These are phyloP conservation scores for Eulemur rufifrons DNA, from an alignment of 2,113 vertebrate species.

Conservation along the genomic window DNA sequence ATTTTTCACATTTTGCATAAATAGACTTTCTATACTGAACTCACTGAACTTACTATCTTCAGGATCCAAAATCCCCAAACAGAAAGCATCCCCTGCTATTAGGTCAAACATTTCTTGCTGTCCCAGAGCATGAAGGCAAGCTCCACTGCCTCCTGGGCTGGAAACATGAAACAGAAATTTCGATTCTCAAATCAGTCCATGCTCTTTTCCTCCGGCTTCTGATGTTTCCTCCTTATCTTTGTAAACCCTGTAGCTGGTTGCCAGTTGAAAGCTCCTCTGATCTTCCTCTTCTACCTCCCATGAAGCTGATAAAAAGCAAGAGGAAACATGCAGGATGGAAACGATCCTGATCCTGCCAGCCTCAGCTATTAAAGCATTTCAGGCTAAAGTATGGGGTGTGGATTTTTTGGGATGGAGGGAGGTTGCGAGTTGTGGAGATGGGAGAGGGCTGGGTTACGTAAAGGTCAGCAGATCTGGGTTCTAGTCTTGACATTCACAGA, in stretches of 20 bases:
- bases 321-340: neutral
- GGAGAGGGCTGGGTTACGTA: neutral
- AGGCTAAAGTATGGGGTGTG: neutral
- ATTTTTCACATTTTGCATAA: slow-evolving; percentile 8
- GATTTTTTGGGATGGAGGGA: too few relatives aligned
- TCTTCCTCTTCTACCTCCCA: neutral
- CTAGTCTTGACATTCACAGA: neutral
- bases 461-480: neutral
- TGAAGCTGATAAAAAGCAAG: slow-evolving; percentile 7
- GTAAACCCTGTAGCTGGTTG: neutral
- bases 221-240: neutral
- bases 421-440: neutral
- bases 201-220: neutral
- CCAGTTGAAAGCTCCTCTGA: neutral
- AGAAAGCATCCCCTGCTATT: neutral
- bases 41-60: neutral
- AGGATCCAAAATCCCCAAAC: neutral
- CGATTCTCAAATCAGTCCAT: neutral
- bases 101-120: neutral
- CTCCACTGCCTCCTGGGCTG: neutral
- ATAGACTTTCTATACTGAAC: neutral
- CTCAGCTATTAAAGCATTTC: neutral
- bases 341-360: neutral
- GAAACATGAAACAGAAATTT: neutral
- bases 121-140: neutral